Evolutionary conservation across 1,140 invertebrate species (phyloP).

Genomic region (Gyrodactylus salaris): DNA sequence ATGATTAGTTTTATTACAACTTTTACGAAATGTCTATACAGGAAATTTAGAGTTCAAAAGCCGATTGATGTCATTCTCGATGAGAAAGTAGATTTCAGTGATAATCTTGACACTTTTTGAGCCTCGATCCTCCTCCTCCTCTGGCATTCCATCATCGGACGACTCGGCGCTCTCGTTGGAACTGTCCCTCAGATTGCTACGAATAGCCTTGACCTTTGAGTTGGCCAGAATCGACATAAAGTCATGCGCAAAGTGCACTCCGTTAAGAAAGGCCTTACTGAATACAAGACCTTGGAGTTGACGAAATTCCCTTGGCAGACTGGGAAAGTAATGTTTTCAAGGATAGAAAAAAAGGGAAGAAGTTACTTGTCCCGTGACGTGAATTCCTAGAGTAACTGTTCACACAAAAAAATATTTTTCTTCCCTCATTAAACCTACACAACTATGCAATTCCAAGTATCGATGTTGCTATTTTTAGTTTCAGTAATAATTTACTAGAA

Average conservation of each 20-base stretch:
- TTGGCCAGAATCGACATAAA: background rate
- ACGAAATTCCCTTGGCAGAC: background rate
- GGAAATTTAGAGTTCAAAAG: background rate
- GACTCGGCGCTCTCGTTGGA: background rate
- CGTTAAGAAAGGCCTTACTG: background rate
- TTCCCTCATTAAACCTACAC: too few relatives aligned
- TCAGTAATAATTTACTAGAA: too few relatives aligned
- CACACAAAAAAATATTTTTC: too few relatives aligned
- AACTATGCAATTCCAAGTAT: too few relatives aligned
- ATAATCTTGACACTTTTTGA: background rate
- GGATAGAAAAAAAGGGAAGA: too few relatives aligned
- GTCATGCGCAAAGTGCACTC: background rate
- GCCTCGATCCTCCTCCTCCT: background rate
- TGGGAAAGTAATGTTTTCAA: too few relatives aligned
- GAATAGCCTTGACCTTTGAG: background rate
- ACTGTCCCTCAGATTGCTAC: background rate
- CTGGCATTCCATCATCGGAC: background rate
- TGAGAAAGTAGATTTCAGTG: background rate
- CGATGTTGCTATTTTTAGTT: too few relatives aligned
- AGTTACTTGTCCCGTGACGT: too few relatives aligned
- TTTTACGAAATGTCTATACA: too few relatives aligned
- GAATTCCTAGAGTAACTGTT: too few relatives aligned
- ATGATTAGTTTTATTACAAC: too few relatives aligned
- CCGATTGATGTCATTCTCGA: background rate
- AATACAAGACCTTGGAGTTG: background rate